Base-by-base conservation (phyloP, 1,140 invertebrate genomes). In the Drosophila pruinosa region DNA sequence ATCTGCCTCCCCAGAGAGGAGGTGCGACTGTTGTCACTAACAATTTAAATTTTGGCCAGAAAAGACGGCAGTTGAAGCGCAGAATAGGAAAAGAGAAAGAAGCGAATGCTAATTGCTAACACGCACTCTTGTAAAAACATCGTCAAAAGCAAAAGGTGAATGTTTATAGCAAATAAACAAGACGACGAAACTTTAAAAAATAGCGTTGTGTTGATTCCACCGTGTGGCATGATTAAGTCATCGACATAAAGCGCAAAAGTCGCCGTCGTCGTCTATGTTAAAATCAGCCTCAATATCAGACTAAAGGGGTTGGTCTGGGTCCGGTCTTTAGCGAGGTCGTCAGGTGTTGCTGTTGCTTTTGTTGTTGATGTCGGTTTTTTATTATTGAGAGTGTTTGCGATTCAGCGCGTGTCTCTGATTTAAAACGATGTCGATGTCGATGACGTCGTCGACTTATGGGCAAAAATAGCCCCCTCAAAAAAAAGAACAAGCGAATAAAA, bases 71-170 rank as follows among this genome's bases (percentile, higher is more conserved):
- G 54, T 10, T 31, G 15, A 47, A 62, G 54, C 48, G 31, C 31
- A 73, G 71, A 57, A 45, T 14, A 41, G 12, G n/a, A 41, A 41
- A 43, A 31, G 43, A 53, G 26, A 26, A 48, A 68, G 65, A 62
- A 48, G 43, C 48, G 48, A 74, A 63, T 74, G 47, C 71, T 82
- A 89, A 88, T 78, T 83, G 83, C 78, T 75, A 75, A 74, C 68
- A 81, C 72, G 77, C 78, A 75, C 74, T 68, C 69, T 68, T 57
- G 2, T 1, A 58, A 57, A 74, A 52, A 62, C 50, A 75, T 88
- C 82, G 82, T 88, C 78, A 76, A 82, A 83, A 82, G 70, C 82
- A 88, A 82, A 67, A 88, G 82, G 82, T 88, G 78, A 83, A 77
- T 82, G 54, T 72, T 76, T 61, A 65, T 39, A 69, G n/a, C 10